These are phyloP conservation scores for Lycaena phlaeas DNA, from an alignment of 2,888 invertebrate species.

Conservation along the genomic window DNA sequence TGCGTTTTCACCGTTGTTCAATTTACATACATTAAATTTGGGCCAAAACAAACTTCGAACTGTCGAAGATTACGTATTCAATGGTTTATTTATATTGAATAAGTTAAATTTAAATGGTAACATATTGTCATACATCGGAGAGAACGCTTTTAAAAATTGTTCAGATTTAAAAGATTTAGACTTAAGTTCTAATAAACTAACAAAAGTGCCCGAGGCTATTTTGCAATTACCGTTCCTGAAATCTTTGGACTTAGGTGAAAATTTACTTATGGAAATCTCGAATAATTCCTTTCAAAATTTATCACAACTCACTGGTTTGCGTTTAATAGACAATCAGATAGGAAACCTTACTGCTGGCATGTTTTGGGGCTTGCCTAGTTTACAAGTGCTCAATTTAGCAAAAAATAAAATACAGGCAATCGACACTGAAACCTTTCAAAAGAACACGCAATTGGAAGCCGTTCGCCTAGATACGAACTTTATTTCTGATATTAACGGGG, in stretches of 20 bases:
- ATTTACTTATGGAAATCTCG: conserved; percentile 86
- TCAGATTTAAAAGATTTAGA: conserved; percentile 91
- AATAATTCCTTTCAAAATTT: conserved; percentile 90
- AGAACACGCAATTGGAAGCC: conserved; percentile 87
- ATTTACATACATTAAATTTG: conserved; percentile 90
- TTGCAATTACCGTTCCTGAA: conserved; percentile 87
- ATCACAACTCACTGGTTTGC: conserved; percentile 87
- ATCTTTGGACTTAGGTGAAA: conserved; percentile 93
- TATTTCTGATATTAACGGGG: conserved; percentile 90
- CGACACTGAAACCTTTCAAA: conserved; percentile 88
- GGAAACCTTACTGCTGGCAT: conserved; percentile 89
- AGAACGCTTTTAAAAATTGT: conserved; percentile 88
- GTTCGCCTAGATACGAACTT: conserved; percentile 91
- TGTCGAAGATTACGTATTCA: conserved; percentile 85
- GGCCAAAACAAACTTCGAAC: conserved; percentile 88
- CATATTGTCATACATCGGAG: conserved; percentile 81
- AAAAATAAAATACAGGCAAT: conserved; percentile 91
- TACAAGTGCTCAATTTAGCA: conserved; percentile 90
- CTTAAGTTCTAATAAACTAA: conserved; percentile 88
- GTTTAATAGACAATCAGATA: conserved; percentile 92
- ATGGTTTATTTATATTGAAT: conserved; percentile 86
- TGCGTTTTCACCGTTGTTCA: conserved; percentile 89
- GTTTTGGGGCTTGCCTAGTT: conserved; percentile 86
- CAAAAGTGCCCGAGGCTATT: conserved; percentile 87
- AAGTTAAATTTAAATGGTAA: conserved; percentile 90